Base-by-base conservation (phyloP, 2,888 invertebrate genomes). In the Laspeyria flexula region DNA sequence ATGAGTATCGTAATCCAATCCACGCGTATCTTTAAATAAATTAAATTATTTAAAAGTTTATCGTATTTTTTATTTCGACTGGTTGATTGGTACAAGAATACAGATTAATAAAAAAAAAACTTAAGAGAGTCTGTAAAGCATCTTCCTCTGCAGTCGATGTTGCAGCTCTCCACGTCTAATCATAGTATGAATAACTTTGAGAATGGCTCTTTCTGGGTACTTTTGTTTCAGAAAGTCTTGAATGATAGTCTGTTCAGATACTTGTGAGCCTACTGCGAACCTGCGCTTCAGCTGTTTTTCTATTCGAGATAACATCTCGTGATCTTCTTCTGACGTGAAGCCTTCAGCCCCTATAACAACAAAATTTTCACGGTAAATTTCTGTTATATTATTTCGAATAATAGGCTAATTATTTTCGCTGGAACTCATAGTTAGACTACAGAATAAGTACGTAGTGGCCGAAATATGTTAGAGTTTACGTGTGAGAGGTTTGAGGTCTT, bases 201-300 rank as follows among this genome's bases (percentile, higher is more conserved):
- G 88, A 51, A 99, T 95, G 3, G 96, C 94, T 48, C 96, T 93
- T 82, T 98, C 98, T 0, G 97, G 96, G 83, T 97, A 99, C 84
- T 97, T 96, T 86, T 98, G 96, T 9, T 94, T 93, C 3, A 94
- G 82, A 74, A 96, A 96, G 88, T 99, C 99, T 73, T 97, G 96
- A 23, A 99, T 93, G 64, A 99, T 97, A 61, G 96, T 97, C 79
- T 97, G 96, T 80, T 99, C 98, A 0, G 99, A 98, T 0, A 99
- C 98, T 88, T 98, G 98, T 0, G 98, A 97, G n/a, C 99, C 99
- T 60, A 99, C 96, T 0, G 97, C 96, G 85, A 99, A 99, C 51
- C 99, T 94, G 45, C 96, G 94, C 88, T 99, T 99, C 51, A 99
- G 83, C 83, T 99, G 99, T 76, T 96, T 97, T 83, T 99, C 99